Base-by-base conservation (phyloP, 2,113 vertebrate genomes). In the Vireo altiloquus region DNA sequence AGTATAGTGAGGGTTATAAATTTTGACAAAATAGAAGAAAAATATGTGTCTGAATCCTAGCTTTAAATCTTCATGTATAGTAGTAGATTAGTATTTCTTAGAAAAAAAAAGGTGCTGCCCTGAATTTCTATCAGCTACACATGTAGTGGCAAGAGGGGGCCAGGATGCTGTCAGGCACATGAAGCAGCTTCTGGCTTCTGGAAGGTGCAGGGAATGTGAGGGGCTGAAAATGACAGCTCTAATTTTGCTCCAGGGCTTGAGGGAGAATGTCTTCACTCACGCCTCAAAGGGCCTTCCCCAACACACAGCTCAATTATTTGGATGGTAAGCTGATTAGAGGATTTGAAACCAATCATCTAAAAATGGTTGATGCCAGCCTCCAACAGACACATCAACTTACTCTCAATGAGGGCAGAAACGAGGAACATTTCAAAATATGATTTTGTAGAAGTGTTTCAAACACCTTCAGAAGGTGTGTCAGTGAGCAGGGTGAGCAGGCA, bases 301-400 rank as follows among this genome's bases (percentile, higher is more conserved):
- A 14, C 92, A 83, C 91, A 88, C 44, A 69, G 92, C 93, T 96
- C 93, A 82, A 82, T 95, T 95, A 88, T 94, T 90, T 93, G 93
- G 82, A 63, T 11, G 3, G 84, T 97, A 97, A 97, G 95, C 95
- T 96, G 94, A 96, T 97, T 95, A 97, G 70, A 61, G 87, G 95
- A 97, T 96, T 97, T 94, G 91, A 91, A 97, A 85, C 75, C 91
- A 90, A 95, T 91, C 87, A 94, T 91, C 92, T 87, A 77, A 90
- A 96, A 94, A 91, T 70, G 93, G 84, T 82, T 80, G 87, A 82
- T 91, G 93, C 84, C 72, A 93, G 56, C 47, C 50, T 90, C 81
- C 70, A 47, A 52, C 68, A 93, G 93, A 82, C 91, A 82, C 35
- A 61, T 90, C 72, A 76, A n/a, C 87, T 82, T 91, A 79, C 39